Conservation (phyloP, 2,113 vertebrate species). For the Cathartes aura region DNA sequence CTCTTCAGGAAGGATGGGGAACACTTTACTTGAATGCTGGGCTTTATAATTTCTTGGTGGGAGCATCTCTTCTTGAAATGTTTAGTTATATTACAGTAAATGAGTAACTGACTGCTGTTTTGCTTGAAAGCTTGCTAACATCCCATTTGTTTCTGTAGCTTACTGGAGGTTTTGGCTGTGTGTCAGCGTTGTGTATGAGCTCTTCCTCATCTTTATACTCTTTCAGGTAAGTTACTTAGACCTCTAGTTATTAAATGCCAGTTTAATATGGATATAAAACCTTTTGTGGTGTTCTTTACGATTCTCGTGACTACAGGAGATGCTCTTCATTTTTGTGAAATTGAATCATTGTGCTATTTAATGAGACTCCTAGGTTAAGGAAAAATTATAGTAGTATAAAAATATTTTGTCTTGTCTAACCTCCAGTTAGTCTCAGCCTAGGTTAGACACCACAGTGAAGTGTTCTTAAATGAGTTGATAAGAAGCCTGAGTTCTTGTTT, state of each 20-base stretch:
- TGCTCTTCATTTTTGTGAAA: not conserved
- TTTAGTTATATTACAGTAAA: not conserved
- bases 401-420: not conserved
- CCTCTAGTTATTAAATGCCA: not conserved
- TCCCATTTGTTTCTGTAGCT: constrained; percentile 70
- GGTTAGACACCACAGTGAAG: fast-evolving
- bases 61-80: not conserved
- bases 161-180: constrained; percentile 99
- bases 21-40: not conserved
- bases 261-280: not conserved
- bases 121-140: not conserved
- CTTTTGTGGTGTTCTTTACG: not conserved
- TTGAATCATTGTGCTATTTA: not conserved
- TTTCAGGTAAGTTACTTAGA: constrained; percentile 86
- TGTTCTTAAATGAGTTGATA: not conserved
- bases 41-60: fast-evolving
- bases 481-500: not conserved
- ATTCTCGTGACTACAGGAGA: not conserved
- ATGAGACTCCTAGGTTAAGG: not conserved
- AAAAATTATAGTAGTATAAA: not conserved
- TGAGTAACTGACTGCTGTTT: not conserved
- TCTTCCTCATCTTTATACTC: constrained; percentile 99
- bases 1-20: not conserved
- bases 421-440: not conserved
- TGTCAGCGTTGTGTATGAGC: constrained; percentile 95